A percentile compares a stretch with the other conserved stretches of the same genome.
phyloP scores from a whole-genome alignment of 2,797 vertebrate genomes.

The Catamblyrhynchus diadema region DNA sequence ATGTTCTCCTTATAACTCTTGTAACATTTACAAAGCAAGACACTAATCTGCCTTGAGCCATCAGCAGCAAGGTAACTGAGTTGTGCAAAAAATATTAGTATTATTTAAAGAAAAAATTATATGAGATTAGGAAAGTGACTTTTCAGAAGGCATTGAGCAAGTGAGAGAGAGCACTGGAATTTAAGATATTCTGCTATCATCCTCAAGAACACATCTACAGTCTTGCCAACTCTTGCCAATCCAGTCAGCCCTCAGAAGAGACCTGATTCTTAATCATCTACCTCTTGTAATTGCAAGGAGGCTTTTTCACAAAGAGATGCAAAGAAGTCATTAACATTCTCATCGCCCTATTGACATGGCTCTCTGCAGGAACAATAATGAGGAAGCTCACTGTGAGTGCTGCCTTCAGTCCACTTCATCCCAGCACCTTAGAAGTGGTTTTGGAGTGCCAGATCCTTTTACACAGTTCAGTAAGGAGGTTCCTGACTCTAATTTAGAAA shows the following conservation, averaged over 20 bases:
- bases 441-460: background rate
- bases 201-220: background rate
- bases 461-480: background rate
- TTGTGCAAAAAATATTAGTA: background rate
- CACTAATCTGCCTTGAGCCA: background rate
- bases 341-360: background rate
- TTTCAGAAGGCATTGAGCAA: background rate
- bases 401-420: background rate
- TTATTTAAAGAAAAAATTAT: background rate
- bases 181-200: background rate
- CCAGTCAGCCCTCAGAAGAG: background rate
- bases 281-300: background rate
- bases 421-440: background rate
- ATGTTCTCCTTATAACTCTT: background rate
- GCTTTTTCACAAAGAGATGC: background rate
- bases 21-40: background rate
- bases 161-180: background rate
- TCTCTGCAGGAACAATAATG: background rate
- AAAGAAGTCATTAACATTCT: background rate
- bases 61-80: background rate
- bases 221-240: background rate
- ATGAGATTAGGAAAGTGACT: background rate
- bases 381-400: background rate
- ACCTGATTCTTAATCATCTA: background rate
- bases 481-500: background rate